Conservation (phyloP, 2,888 invertebrate genomes). For the Acronicta leporina region DNA sequence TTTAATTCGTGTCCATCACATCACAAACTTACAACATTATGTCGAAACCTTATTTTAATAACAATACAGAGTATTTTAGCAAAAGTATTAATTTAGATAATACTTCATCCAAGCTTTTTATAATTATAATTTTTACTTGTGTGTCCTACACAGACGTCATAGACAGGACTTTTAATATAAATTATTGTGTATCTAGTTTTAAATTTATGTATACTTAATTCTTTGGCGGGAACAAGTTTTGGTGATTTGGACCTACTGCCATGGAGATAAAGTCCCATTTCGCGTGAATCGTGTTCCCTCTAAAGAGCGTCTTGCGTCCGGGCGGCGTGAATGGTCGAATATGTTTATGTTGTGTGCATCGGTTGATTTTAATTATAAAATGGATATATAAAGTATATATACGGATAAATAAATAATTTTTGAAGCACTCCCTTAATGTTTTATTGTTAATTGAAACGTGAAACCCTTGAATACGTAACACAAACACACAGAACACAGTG, state of each 20-base stretch:
- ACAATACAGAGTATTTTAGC: constrained; percentile 71
- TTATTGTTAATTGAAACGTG: constrained; percentile 52
- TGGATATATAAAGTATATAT: constrained; percentile 89
- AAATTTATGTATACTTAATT: constrained; percentile 60
- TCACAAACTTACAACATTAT: constrained; percentile 49
- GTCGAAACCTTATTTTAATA: constrained; percentile 51
- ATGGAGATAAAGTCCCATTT: constrained; percentile 60
- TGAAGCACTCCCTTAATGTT: constrained; percentile 82
- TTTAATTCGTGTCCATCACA: background rate
- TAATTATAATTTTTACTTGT: constrained; percentile 56
- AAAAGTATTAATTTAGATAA: constrained; percentile 77
- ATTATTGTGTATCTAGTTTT: constrained; percentile 66
- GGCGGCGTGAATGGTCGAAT: constrained; percentile 58
- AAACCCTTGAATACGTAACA: too few species aligned
- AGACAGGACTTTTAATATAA: constrained; percentile 58
- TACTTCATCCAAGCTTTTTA: constrained; percentile 67
- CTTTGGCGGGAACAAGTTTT: constrained; percentile 56
- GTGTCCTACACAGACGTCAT: constrained; percentile 44
- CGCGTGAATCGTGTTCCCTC: constrained; percentile 59
- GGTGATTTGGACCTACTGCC: constrained; percentile 64
- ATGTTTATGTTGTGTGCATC: constrained; percentile 83
- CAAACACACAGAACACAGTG: too few species aligned
- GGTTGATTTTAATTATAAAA: constrained; percentile 86
- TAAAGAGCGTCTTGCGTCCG: constrained; percentile 61
- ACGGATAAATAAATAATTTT: constrained; percentile 89